A percentile compares a stretch with the other conserved stretches of the same genome.
These are phyloP conservation scores for Cettia cetti DNA, from an alignment of 2,113 vertebrate genomes.

Conservation along the genomic window DNA sequence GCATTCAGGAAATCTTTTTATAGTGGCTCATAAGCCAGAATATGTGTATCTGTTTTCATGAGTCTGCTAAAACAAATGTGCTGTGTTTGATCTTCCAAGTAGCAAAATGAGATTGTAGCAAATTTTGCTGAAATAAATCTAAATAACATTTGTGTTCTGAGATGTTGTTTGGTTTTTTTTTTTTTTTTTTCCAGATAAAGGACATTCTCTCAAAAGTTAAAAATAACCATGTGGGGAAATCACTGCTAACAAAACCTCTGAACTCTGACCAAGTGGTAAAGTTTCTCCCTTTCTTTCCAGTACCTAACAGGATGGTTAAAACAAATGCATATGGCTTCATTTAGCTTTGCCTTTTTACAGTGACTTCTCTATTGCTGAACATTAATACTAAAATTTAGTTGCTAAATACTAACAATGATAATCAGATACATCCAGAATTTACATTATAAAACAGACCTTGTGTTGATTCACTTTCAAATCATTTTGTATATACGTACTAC, in stretches of 20 bases:
- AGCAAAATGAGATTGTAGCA: not conserved
- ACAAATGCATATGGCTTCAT: not conserved
- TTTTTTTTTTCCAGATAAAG: too few species aligned
- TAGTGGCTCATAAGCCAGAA: not conserved
- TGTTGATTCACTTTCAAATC: not conserved
- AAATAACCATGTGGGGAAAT: constrained; percentile 74
- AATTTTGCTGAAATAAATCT: not conserved
- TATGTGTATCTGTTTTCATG: not conserved
- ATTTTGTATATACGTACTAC: not conserved
- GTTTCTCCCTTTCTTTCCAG: not conserved
- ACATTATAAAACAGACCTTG: not conserved
- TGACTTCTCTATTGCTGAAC: not conserved
- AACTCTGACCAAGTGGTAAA: constrained; percentile 83
- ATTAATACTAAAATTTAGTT: not conserved
- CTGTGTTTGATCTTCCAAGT: not conserved
- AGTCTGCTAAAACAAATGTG: not conserved
- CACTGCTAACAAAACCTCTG: constrained; percentile 81
- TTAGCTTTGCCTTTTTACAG: not conserved
- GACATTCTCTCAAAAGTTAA: constrained; percentile 80
- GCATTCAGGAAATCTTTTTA: not conserved
- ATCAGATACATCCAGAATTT: not conserved
- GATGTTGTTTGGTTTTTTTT: not conserved
- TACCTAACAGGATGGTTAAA: not conserved
- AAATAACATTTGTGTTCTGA: not conserved
- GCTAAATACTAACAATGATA: not conserved